phyloP scores from a whole-genome alignment of 2,888 invertebrate genomes.

The Ophion slaviceki region DNA sequence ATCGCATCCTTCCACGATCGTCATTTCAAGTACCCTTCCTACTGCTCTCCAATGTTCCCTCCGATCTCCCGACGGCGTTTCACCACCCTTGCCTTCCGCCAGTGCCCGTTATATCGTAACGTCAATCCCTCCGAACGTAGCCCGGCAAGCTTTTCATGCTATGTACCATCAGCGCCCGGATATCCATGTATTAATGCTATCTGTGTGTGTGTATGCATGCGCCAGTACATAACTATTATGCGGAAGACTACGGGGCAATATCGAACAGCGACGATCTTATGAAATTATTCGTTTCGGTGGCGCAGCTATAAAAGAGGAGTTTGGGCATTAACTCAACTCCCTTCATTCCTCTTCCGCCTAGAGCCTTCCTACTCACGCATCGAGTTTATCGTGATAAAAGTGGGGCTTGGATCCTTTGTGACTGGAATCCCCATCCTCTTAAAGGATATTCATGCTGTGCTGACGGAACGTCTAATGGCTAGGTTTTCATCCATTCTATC shows the following conservation, averaged over 20 bases:
- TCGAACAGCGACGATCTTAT: background rate
- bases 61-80: slow-evolving; percentile 48
- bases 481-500: too few relatives aligned
- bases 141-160: slow-evolving; percentile 32
- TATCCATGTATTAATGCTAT: slow-evolving; percentile 42
- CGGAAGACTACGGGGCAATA: background rate
- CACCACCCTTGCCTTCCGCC: slow-evolving; percentile 30
- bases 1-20: slow-evolving; percentile 58
- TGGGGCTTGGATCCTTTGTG: background rate
- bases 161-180: slow-evolving; percentile 58
- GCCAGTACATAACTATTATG: too few relatives aligned
- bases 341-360: background rate
- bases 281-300: background rate
- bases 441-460: background rate
- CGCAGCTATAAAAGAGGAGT: background rate
- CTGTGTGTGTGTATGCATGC: background rate
- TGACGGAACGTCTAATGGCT: too few relatives aligned
- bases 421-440: background rate
- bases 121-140: slow-evolving; percentile 33
- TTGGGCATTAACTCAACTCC: background rate
- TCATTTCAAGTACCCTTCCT: slow-evolving; percentile 45
- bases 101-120: slow-evolving; percentile 49
- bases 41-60: slow-evolving; percentile 35
- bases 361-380: background rate
- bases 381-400: background rate